Conservation (phyloP, 2,888 invertebrate species). For the Drosophila infuscata region DNA sequence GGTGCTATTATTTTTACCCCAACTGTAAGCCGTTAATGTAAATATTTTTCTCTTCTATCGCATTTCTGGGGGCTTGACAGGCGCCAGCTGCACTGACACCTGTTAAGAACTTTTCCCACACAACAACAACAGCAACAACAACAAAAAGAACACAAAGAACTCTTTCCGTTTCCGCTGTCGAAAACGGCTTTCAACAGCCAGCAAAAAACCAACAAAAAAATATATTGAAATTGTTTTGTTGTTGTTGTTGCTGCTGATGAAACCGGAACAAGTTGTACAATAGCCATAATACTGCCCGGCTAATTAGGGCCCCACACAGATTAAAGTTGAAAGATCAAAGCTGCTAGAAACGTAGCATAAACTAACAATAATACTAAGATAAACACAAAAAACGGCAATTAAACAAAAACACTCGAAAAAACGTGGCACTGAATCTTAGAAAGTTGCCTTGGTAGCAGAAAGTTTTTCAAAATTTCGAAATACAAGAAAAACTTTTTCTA, state of each 20-base stretch:
- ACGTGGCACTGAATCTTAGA: not conserved
- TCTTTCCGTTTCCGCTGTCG: constrained; percentile 59
- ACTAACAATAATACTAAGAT: constrained; percentile 48
- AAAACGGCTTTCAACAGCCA: constrained; percentile 61
- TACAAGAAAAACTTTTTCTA: too few relatives aligned
- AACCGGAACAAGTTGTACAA: constrained; percentile 69
- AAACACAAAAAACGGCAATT: constrained; percentile 47
- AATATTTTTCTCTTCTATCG: constrained; percentile 51
- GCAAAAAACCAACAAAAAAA: constrained; percentile 6
- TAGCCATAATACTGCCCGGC: constrained; percentile 4
- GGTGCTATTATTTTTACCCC: not conserved
- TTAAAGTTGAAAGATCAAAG: constrained; percentile 49
- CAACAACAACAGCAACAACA: constrained; percentile 30
- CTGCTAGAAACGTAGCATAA: constrained; percentile 19
- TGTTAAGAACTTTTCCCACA: constrained; percentile 54
- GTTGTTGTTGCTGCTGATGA: constrained; percentile 33
- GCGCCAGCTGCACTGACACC: constrained; percentile 63
- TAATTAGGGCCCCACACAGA: constrained; percentile 48
- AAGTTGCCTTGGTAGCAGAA: not conserved
- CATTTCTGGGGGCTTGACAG: constrained; percentile 62
- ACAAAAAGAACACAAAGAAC: constrained; percentile 41
- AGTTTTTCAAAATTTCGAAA: too few relatives aligned
- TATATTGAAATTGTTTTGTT: constrained; percentile 23
- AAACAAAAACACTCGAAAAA: constrained; percentile 29
- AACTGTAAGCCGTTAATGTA: not conserved